phyloP scores from a whole-genome alignment of 2,113 vertebrate species.

The Microtus richardsoni region DNA sequence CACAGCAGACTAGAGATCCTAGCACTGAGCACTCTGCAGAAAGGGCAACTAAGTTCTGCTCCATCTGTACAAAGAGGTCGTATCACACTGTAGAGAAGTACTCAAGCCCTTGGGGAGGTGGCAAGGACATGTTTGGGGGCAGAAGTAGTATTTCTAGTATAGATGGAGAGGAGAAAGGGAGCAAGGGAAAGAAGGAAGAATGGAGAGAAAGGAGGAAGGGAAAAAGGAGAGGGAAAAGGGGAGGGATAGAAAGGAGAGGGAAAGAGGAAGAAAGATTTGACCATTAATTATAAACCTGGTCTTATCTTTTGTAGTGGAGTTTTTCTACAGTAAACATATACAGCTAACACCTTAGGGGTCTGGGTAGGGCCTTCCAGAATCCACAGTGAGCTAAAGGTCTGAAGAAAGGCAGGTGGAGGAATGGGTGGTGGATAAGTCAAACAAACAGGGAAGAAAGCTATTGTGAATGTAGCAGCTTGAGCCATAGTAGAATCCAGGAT shows the following conservation, averaged over 20 bases:
- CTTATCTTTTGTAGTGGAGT: neutral
- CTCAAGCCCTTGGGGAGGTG: neutral
- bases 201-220: neutral
- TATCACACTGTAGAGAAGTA: neutral
- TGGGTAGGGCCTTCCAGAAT: neutral
- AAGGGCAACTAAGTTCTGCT: neutral
- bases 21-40: neutral
- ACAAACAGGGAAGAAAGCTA: too few relatives aligned
- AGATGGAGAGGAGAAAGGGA: neutral
- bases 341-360: rapidly evolving
- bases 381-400: neutral
- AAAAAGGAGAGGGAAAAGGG: neutral
- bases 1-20: neutral
- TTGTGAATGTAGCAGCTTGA: neutral
- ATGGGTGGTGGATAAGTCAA: too few relatives aligned
- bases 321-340: neutral
- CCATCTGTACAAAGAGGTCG: neutral
- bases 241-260: neutral
- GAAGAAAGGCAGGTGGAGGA: neutral
- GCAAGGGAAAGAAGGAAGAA: neutral
- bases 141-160: neutral
- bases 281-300: too few relatives aligned
- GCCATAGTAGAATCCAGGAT: neutral
- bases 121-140: neutral
- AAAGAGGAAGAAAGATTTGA: neutral